Conservation (phyloP, 2,888 invertebrate species). For the Tachina fera region DNA sequence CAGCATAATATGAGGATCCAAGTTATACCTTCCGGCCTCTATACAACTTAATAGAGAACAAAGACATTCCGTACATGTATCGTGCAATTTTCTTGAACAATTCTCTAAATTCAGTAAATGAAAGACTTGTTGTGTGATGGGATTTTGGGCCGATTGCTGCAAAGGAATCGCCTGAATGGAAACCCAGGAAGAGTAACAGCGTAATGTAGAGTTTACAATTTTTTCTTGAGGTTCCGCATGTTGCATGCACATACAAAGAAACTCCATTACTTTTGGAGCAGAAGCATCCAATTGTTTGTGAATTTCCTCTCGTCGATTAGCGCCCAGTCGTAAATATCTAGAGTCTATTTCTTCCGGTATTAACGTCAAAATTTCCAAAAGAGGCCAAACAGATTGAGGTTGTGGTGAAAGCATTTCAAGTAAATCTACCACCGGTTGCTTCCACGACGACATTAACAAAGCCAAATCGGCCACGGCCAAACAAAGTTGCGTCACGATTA, state of each 20-base stretch:
- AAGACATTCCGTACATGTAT: constrained; percentile 95
- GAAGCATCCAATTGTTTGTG: constrained; percentile 90
- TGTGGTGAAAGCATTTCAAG: constrained; percentile 89
- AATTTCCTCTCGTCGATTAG: constrained; percentile 94
- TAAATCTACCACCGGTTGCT: constrained; percentile 92
- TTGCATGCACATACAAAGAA: constrained; percentile 90
- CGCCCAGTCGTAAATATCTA: constrained; percentile 91
- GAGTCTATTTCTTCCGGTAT: constrained; percentile 98
- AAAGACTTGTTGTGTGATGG: constrained; percentile 89
- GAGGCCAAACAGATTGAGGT: constrained; percentile 89
- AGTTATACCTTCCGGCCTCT: constrained; percentile 85
- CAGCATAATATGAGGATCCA: constrained; percentile 88
- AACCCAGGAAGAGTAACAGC: constrained; percentile 96
- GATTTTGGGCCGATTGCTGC: constrained; percentile 87
- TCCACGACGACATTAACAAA: constrained; percentile 96
- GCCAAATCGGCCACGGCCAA: constrained; percentile 96
- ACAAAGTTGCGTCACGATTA: constrained; percentile 96
- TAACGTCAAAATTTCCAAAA: constrained; percentile 95
- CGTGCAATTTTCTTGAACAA: constrained; percentile 88
- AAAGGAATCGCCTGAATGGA: constrained; percentile 91
- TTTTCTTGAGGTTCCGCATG: constrained; percentile 85
- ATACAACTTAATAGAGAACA: constrained; percentile 93
- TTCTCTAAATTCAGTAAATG: constrained; percentile 87
- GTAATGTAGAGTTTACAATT: constrained; percentile 87
- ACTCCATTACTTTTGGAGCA: constrained; percentile 90